These are phyloP conservation scores for Sitobion miscanthi DNA, from an alignment of 1,140 invertebrate genomes.

Conservation along the genomic window DNA sequence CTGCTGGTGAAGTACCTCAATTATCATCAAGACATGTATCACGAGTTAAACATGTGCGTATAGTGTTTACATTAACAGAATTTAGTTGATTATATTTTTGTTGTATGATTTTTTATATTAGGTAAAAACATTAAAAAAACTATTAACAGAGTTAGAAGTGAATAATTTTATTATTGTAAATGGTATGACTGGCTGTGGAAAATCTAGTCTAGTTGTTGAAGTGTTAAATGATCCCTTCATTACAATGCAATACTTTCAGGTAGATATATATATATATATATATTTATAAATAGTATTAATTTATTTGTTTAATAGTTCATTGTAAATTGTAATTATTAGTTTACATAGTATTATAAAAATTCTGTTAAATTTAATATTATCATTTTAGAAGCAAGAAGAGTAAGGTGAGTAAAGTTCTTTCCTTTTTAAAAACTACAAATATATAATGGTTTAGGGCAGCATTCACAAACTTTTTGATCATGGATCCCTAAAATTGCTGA, in stretches of 20 bases:
- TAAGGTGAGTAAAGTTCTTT: neutral
- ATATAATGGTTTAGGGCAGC: neutral
- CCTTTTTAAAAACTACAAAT: neutral
- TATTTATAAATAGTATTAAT: neutral
- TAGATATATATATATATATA: neutral
- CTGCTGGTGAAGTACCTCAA: conserved; percentile 66
- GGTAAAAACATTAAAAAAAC: conserved; percentile 63
- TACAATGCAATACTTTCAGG: conserved; percentile 43
- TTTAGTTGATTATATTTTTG: conserved; percentile 31
- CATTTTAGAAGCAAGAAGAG: neutral
- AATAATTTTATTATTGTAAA: conserved; percentile 68
- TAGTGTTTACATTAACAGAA: neutral
- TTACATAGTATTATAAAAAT: neutral
- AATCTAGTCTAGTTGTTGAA: conserved; percentile 70
- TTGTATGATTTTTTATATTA: conserved; percentile 58
- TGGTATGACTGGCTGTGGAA: conserved; percentile 76
- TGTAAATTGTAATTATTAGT: neutral
- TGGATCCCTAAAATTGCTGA: too few relatives aligned
- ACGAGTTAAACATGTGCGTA: conserved; percentile 63
- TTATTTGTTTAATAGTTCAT: neutral
- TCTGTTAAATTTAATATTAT: neutral
- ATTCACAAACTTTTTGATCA: too few relatives aligned
- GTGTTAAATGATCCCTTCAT: conserved; percentile 62
- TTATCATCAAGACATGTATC: conserved; percentile 65
- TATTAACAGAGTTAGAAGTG: conserved; percentile 63